Base-by-base conservation (phyloP, 2,113 vertebrate species). In the Halichoeres trimaculatus region DNA sequence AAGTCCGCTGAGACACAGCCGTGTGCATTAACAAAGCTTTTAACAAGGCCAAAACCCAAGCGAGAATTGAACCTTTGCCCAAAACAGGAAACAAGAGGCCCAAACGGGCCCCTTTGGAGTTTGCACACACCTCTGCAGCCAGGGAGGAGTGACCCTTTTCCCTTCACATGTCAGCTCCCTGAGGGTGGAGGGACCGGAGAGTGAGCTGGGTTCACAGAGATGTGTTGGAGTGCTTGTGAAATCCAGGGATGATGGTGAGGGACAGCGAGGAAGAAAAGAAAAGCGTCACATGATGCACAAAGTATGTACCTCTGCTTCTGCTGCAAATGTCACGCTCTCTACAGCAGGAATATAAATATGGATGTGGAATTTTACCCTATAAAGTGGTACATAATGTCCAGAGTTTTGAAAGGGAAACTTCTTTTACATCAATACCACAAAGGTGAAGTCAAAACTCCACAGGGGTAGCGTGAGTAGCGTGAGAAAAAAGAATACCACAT, bases 21-120 rank as follows among this genome's bases (percentile, higher is more conserved):
- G 65, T 68, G 77, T 78, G 85, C 80, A 91, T 91, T 92, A 88
- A 74, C 74, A 84, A 90, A 81, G 86, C 89, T 90, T 91, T 91
- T 81, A 87, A 41, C 68, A 74, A 78, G 55, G 62, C 55, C 5
- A 1, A 24, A 53, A 45, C 53, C 59, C 57, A 80, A 70, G 76
- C 40, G 45, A 73, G 70, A 74, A 59, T n/a, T 76, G 54, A 83
- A 74, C 83, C 62, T 87, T 88, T 83, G 70, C 61, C 75, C 84
- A 82, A 82, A 83, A 81, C 78, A 66, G 68, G 65, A 74, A 74
- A 72, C 60, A 7, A 35, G 70, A 81, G 68, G 52, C 62, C 63
- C 23, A 56, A 65, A 70, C 45, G 43, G 35, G 35, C 53, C 82
- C 53, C 80, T 24, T n/a, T 0, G 53, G 63, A 70, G 61, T 74